Conservation (phyloP, 1,140 invertebrate genomes). For the Eueides isabella region DNA sequence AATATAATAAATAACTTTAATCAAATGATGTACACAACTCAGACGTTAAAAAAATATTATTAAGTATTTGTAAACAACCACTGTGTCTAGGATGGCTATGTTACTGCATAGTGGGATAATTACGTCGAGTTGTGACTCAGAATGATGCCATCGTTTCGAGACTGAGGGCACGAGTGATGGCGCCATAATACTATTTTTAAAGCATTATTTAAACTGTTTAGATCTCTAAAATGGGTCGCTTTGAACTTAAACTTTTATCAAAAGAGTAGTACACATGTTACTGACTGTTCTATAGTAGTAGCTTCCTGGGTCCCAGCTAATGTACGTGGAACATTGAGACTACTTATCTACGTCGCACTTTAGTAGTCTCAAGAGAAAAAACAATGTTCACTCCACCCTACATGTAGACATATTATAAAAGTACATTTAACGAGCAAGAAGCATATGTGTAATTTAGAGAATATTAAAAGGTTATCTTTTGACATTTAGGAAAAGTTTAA, state of each 20-base stretch:
- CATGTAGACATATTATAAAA: slow-evolving; percentile 49
- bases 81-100: too few relatives aligned
- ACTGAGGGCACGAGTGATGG: slow-evolving; percentile 40
- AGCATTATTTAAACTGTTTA: slow-evolving; percentile 27
- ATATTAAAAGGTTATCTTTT: slow-evolving; percentile 11
- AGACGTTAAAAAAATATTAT: too few relatives aligned
- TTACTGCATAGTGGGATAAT: slow-evolving; percentile 31
- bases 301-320: slow-evolving; percentile 48
- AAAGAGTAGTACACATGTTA: not conserved
- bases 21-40: not conserved
- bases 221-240: slow-evolving; percentile 21
- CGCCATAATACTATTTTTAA: slow-evolving; percentile 36
- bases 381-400: slow-evolving; percentile 47
- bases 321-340: slow-evolving; percentile 64
- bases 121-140: slow-evolving; percentile 50
- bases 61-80: slow-evolving; percentile 63
- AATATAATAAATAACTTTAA: not conserved
- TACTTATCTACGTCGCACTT: slow-evolving; percentile 59
- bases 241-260: slow-evolving; percentile 5
- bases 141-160: slow-evolving; percentile 56
- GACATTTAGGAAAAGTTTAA: not conserved
- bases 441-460: slow-evolving; percentile 42
- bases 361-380: slow-evolving; percentile 63
- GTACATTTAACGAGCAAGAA: slow-evolving; percentile 52
- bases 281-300: not conserved